These are phyloP conservation scores for Bufo gargarizans DNA, from an alignment of 2,113 vertebrate genomes.

Conservation along the genomic window DNA sequence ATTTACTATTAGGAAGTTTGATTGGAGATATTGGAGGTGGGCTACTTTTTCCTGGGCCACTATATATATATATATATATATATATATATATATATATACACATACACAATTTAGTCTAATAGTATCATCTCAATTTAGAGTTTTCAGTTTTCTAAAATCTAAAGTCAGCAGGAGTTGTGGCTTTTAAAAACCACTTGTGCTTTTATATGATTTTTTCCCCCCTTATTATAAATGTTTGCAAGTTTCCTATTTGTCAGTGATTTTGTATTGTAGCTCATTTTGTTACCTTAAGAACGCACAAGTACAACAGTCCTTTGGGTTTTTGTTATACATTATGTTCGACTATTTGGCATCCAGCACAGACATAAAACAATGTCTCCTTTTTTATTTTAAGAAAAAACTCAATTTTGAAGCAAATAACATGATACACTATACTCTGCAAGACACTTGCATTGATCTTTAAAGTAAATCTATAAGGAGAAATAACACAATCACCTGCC, in stretches of 20 bases:
- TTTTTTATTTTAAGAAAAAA: not conserved
- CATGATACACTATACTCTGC: not conserved
- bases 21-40: no score
- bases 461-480: no score
- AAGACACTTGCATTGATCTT: not conserved
- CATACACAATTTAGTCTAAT: not conserved
- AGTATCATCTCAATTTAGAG: not conserved
- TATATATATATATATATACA: no score
- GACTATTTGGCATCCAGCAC: not conserved
- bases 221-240: not conserved
- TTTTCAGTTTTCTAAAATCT: not conserved
- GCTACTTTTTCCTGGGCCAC: no score
- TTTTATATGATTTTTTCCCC: not conserved
- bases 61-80: no score
- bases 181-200: conserved; percentile 4
- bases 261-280: not conserved
- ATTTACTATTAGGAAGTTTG: no score
- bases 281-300: not conserved
- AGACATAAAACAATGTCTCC: not conserved
- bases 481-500: no score
- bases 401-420: not conserved
- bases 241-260: not conserved
- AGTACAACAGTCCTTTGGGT: not conserved
- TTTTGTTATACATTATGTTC: not conserved
- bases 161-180: conserved; percentile 7